phyloP scores from a whole-genome alignment of 2,113 vertebrate species.

The Toxostoma redivivum region DNA sequence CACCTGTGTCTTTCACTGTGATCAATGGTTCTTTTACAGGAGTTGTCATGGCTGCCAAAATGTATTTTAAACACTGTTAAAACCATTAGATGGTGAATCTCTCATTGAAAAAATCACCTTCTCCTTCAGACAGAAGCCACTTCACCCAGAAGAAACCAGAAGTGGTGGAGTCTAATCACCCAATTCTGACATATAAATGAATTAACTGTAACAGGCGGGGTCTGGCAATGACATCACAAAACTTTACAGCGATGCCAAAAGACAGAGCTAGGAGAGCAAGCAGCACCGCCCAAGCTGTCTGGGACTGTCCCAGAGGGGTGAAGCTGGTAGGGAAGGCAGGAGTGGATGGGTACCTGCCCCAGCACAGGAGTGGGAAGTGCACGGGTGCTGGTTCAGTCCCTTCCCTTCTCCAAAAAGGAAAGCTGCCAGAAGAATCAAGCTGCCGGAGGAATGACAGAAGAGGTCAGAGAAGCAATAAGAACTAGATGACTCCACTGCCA shows the following conservation, averaged over 20 bases:
- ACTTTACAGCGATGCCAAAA: neutral
- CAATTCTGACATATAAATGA: neutral
- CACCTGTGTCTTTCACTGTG: conserved; percentile 39
- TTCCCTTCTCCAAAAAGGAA: neutral
- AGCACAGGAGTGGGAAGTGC: neutral
- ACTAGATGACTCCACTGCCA: neutral
- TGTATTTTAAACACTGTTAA: conserved; percentile 58
- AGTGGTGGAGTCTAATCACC: neutral
- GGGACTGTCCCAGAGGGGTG: neutral
- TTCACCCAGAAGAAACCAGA: neutral
- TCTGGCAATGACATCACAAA: neutral
- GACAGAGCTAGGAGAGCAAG: neutral
- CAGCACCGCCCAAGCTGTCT: neutral
- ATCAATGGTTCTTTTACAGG: conserved; percentile 29
- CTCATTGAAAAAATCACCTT: conserved; percentile 36
- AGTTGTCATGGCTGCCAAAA: conserved; percentile 59
- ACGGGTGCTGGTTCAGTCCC: neutral
- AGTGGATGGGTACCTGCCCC: neutral
- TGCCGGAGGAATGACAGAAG: neutral
- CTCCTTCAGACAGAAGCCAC: neutral
- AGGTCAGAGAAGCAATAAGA: neutral
- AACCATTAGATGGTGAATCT: conserved; percentile 16
- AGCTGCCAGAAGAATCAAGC: neutral
- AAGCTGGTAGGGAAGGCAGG: neutral
- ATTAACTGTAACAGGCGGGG: neutral